phyloP scores from a whole-genome alignment of 2,888 invertebrate species.

The Melanotus villosus region DNA sequence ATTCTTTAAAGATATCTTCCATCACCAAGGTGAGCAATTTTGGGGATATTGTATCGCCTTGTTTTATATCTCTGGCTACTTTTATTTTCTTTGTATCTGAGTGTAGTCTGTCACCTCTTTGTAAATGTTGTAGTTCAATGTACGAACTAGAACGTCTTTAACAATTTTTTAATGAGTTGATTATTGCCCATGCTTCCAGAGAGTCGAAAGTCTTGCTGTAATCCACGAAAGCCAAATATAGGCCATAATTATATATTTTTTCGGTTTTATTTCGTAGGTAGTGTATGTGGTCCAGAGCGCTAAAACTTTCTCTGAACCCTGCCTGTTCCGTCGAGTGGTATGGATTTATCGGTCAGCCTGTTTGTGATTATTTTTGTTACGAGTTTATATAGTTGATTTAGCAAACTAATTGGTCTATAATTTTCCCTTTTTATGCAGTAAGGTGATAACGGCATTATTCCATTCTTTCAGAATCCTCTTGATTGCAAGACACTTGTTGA shows the following conservation, averaged over 20 bases:
- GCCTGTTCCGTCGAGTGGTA: neutral
- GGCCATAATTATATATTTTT: neutral
- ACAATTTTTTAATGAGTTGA: neutral
- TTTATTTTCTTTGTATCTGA: neutral
- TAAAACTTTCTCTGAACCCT: neutral
- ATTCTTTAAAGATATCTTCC: neutral
- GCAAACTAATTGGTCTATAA: too few species aligned
- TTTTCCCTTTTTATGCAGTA: too few species aligned
- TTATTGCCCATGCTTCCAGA: too few species aligned
- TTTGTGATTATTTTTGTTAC: too few species aligned
- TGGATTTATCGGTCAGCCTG: neutral
- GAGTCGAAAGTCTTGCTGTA: too few species aligned
- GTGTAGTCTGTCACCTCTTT: neutral
- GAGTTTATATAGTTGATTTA: too few species aligned
- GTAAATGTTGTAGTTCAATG: neutral
- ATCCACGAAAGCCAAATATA: too few species aligned
- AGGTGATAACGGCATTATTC: too few species aligned
- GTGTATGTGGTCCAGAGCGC: conserved; percentile 1
- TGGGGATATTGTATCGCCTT: neutral
- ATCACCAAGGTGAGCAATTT: neutral
- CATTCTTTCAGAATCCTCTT: too few species aligned
- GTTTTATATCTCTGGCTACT: too few species aligned
- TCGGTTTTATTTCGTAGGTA: neutral
- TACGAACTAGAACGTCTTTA: neutral
- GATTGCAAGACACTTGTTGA: too few species aligned